Conservation (phyloP, 2,888 invertebrate species). For the Melinaea menophilus region DNA sequence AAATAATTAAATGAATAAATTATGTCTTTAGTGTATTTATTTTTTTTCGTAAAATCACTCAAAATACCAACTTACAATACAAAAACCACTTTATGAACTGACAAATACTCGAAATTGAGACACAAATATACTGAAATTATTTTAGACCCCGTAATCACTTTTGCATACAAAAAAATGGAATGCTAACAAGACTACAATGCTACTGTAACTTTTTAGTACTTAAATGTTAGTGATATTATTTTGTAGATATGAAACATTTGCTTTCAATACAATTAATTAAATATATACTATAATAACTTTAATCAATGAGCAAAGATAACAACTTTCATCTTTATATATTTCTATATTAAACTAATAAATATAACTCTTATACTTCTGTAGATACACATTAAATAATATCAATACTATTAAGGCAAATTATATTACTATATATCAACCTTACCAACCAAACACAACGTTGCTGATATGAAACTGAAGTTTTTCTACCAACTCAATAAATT, state of each 20-base stretch:
- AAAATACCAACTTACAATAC: neutral
- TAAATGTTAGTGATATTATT: too few relatives aligned
- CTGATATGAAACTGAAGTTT: conserved; percentile 14
- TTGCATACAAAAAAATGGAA: too few relatives aligned
- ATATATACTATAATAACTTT: neutral
- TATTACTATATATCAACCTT: neutral
- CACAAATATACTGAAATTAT: neutral
- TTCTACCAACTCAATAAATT: conserved; percentile 15
- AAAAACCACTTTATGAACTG: neutral
- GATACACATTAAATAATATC: too few relatives aligned
- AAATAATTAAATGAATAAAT: conserved; percentile 6
- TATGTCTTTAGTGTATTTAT: neutral
- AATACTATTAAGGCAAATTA: conserved; percentile 8
- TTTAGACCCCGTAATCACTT: too few relatives aligned
- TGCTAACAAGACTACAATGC: too few relatives aligned
- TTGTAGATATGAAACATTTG: too few relatives aligned
- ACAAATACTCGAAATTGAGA: neutral
- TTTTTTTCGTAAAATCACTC: neutral
- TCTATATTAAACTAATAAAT: too few relatives aligned
- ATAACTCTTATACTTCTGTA: too few relatives aligned
- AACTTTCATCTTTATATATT: too few relatives aligned
- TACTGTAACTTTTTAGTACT: too few relatives aligned
- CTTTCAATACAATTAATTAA: neutral
- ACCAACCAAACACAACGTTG: neutral
- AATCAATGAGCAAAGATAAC: neutral